These are phyloP conservation scores for Scomber colias DNA, from an alignment of 2,113 vertebrate genomes.

Conservation along the genomic window DNA sequence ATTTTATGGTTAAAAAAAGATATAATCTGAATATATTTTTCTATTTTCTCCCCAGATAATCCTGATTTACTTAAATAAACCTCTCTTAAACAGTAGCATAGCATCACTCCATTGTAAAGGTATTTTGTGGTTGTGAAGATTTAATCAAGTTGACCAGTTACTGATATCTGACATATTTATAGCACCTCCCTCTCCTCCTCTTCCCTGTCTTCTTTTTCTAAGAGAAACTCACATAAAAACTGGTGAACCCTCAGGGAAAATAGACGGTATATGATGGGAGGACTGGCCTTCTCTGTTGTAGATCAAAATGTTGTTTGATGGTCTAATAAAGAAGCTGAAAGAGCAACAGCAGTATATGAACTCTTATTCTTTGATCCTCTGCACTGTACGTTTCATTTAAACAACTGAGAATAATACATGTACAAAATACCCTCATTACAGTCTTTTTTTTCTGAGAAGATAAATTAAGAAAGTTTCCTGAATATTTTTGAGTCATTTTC, in stretches of 20 bases:
- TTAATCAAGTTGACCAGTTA: background rate
- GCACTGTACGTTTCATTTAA: background rate
- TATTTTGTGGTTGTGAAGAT: background rate
- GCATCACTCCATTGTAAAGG: background rate
- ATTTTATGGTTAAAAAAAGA: too few relatives aligned
- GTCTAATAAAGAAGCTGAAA: conserved; percentile 17
- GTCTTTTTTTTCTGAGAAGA: background rate
- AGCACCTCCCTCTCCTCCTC: background rate
- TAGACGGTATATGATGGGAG: conserved; percentile 14
- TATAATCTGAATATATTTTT: background rate
- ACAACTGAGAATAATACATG: conserved; percentile 17
- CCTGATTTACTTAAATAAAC: background rate
- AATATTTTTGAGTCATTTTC: conserved; percentile 8
- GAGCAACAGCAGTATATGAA: background rate
- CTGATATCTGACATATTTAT: conserved; percentile 2
- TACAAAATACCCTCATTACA: background rate
- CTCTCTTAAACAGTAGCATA: background rate
- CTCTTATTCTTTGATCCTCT: conserved; percentile 4
- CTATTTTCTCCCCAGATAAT: background rate
- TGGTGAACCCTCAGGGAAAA: conserved; percentile 15
- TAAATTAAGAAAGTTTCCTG: background rate
- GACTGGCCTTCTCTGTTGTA: conserved; percentile 16
- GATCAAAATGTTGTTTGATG: conserved; percentile 9
- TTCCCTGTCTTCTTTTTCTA: background rate
- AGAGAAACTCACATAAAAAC: conserved; percentile 1